Conservation (phyloP, 2,797 vertebrate genomes). For the Okamejei kenojei region DNA sequence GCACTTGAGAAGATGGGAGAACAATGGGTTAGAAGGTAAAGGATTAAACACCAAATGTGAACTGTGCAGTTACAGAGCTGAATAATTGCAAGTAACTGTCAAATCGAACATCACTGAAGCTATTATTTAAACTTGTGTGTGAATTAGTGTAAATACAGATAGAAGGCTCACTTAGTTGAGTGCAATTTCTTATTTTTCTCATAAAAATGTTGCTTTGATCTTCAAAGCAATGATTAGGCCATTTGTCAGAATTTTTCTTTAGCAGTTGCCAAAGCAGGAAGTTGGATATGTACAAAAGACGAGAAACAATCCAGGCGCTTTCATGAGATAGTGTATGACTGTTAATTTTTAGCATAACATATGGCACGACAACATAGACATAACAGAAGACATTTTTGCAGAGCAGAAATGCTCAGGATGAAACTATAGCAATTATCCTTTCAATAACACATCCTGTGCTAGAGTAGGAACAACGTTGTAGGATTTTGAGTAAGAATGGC, state of each 20-base stretch:
- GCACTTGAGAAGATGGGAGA: not conserved
- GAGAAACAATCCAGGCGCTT: conserved; percentile 20
- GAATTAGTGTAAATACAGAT: conserved; percentile 4
- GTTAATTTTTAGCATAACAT: conserved; percentile 15
- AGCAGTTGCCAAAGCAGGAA: conserved; percentile 32
- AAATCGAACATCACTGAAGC: not conserved
- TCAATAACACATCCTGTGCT: not conserved
- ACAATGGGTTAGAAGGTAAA: not conserved
- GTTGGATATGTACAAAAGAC: conserved; percentile 23
- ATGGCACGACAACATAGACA: conserved; percentile 29
- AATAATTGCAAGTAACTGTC: not conserved
- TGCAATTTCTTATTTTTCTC: not conserved
- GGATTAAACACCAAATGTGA: not conserved
- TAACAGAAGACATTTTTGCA: conserved; percentile 33
- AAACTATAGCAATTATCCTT: conserved; percentile 23
- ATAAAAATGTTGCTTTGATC: conserved; percentile 8
- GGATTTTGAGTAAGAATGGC: conserved; percentile 16
- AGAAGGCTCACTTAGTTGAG: not conserved
- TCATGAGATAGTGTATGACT: conserved; percentile 3
- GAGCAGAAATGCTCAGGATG: conserved; percentile 11
- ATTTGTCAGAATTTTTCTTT: conserved; percentile 12
- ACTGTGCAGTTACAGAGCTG: not conserved
- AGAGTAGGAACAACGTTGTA: conserved; percentile 16
- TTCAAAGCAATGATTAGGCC: not conserved
- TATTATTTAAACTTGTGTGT: not conserved